Percentiles rank a stretch among this genome's conserved stretches.
phyloP scores from a whole-genome alignment of 2,888 invertebrate species.

The Limnephilus marmoratus region DNA sequence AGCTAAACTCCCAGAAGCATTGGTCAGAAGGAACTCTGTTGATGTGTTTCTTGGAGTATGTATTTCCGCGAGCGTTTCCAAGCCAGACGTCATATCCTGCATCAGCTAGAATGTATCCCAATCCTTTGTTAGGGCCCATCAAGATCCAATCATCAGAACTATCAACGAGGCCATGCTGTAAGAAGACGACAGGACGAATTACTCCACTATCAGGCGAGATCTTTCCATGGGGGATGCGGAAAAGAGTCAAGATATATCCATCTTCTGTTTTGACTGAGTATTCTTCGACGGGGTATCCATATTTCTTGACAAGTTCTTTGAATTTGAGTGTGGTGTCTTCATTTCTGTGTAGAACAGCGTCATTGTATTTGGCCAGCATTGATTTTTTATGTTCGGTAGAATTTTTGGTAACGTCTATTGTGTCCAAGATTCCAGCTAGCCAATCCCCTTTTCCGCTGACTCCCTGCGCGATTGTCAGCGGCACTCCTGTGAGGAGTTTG shows the following conservation, averaged over 20 bases:
- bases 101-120: constrained; percentile 53
- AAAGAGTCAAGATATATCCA: constrained; percentile 73
- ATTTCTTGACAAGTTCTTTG: constrained; percentile 71
- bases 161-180: constrained; percentile 82
- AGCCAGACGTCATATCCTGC: constrained; percentile 56
- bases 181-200: constrained; percentile 74
- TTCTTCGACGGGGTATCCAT: constrained; percentile 72
- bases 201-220: constrained; percentile 66
- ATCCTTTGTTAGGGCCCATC: constrained; percentile 77
- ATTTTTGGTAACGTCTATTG: constrained; percentile 2
- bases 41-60: constrained; percentile 78
- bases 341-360: constrained; percentile 67
- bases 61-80: constrained; percentile 54
- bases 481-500: constrained; percentile 47
- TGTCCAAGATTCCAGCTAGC: constrained; percentile 52
- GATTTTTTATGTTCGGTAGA: constrained; percentile 67
- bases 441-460: constrained; percentile 52
- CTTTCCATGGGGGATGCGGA: constrained; percentile 72
- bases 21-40: constrained; percentile 70
- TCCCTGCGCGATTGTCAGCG: constrained; percentile 49
- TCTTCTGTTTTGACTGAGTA: constrained; percentile 73
- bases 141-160: constrained; percentile 84
- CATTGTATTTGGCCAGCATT: constrained; percentile 69
- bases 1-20: constrained; percentile 84
- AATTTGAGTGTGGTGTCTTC: constrained; percentile 70